Percentiles rank a stretch among this genome's conserved stretches.
Conservation (phyloP, 2,113 vertebrate genomes). For the Dolichotis patagonum region DNA sequence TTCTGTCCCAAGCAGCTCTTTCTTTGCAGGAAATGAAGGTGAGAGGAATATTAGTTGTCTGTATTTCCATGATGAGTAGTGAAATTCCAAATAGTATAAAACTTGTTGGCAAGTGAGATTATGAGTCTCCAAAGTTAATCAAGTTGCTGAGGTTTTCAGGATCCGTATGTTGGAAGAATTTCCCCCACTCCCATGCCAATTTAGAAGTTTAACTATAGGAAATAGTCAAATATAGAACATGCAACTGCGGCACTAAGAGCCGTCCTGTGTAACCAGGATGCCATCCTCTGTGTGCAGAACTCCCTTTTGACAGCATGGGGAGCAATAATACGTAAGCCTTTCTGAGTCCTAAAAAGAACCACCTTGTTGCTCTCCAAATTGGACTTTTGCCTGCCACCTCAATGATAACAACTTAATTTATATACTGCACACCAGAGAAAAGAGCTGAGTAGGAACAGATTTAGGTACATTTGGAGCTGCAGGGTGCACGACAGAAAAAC, state of each 20-base stretch:
- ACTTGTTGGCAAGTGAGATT: constrained; percentile 44
- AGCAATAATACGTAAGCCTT: not conserved
- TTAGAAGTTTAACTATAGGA: constrained; percentile 56
- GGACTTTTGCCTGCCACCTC: constrained; percentile 7
- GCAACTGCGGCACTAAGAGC: constrained; percentile 37
- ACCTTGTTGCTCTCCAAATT: not conserved
- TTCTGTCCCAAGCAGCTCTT: not conserved
- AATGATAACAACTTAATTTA: constrained; percentile 9
- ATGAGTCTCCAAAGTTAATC: constrained; percentile 62
- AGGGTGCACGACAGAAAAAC: constrained; percentile 37
- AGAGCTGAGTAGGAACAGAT: constrained; percentile 56
- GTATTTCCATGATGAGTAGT: not conserved
- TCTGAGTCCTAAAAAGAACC: not conserved
- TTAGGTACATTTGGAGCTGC: not conserved
- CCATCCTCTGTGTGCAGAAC: constrained; percentile 1
- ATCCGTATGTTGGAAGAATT: constrained; percentile 65
- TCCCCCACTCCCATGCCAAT: constrained; percentile 8
- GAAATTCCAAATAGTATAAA: constrained; percentile 27
- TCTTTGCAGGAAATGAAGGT: not conserved
- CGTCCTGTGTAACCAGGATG: not conserved
- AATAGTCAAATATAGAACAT: constrained; percentile 62
- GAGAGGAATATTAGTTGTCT: constrained; percentile 5
- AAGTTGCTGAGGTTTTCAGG: constrained; percentile 69
- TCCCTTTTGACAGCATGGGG: not conserved
- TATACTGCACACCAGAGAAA: constrained; percentile 22